A percentile compares a stretch with the other conserved stretches of the same genome.
Evolutionary conservation across 2,113 vertebrate genomes (phyloP).

Genomic region (Pseudois nayaur): DNA sequence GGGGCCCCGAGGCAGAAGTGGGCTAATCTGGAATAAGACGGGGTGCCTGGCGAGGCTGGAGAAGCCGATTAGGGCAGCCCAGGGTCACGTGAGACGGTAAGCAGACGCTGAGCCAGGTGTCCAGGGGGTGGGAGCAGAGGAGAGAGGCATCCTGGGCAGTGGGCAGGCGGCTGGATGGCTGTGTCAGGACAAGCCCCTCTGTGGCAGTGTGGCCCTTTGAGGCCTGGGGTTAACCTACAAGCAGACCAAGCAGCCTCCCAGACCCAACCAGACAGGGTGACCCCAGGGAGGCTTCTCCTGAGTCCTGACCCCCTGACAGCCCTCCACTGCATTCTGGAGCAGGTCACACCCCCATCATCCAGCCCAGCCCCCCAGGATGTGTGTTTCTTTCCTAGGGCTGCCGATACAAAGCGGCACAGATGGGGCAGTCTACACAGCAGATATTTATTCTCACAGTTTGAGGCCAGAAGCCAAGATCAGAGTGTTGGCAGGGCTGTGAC

Average conservation of each 20-base stretch:
- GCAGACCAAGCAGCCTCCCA: neutral
- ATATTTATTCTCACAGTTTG: neutral
- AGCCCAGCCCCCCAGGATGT: neutral
- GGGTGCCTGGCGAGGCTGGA: fast-evolving
- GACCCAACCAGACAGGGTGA: fast-evolving
- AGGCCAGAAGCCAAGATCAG: neutral
- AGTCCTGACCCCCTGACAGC: neutral
- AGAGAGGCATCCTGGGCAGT: neutral
- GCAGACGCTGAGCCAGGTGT: fast-evolving
- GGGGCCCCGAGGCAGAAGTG: neutral
- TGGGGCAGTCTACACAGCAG: neutral
- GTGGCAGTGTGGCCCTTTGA: neutral
- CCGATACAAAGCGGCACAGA: neutral
- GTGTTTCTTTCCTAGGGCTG: neutral
- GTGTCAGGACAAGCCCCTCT: fast-evolving
- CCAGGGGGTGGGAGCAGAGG: neutral
- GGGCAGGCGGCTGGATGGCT: fast-evolving
- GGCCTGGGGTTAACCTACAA: neutral
- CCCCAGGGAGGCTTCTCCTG: neutral
- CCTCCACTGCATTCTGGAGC: neutral
- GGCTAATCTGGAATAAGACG: neutral
- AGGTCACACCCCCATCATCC: neutral
- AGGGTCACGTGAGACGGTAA: neutral
- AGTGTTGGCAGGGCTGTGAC: neutral
- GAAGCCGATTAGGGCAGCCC: neutral